A percentile compares a stretch with the other conserved stretches of the same genome.
Evolutionary conservation across 2,113 vertebrate genomes (phyloP).

Genomic region (Clarias macrocephalus): DNA sequence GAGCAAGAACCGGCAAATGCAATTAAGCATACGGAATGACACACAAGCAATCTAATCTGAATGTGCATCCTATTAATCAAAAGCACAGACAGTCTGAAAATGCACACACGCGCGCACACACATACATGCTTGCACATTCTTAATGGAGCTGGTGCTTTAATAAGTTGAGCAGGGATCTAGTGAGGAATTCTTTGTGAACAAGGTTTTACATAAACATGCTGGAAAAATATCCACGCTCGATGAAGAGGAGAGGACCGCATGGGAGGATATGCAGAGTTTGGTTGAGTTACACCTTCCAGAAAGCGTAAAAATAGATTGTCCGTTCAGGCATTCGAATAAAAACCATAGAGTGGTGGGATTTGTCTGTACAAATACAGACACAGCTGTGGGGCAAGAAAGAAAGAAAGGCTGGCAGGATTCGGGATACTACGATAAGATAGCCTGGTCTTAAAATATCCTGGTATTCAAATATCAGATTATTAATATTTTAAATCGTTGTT

Average conservation of each 20-base stretch:
- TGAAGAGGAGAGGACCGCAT: conserved; percentile 3
- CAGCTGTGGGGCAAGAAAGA: background rate
- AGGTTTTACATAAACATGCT: conserved; percentile 10
- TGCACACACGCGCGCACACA: background rate
- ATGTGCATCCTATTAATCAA: conserved; percentile 27
- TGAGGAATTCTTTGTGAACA: conserved; percentile 24
- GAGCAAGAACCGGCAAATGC: conserved; percentile 25
- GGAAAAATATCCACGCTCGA: conserved; percentile 25
- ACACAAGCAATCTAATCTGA: conserved; percentile 10
- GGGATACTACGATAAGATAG: background rate
- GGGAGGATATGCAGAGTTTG: conserved; percentile 15
- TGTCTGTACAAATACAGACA: background rate
- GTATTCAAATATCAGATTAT: background rate
- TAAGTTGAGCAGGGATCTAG: conserved; percentile 42
- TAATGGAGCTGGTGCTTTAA: conserved; percentile 36
- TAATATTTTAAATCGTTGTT: too few relatives aligned
- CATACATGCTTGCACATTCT: conserved; percentile 28
- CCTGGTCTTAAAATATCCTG: background rate
- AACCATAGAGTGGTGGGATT: background rate
- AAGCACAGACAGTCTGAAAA: background rate
- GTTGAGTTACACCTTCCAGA: conserved; percentile 10
- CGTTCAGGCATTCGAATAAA: background rate
- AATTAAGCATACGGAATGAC: conserved; percentile 17
- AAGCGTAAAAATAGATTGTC: conserved; percentile 8
- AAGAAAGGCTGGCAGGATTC: background rate